phyloP scores from a whole-genome alignment of 2,888 invertebrate species.

The Metallyticus violacea region DNA sequence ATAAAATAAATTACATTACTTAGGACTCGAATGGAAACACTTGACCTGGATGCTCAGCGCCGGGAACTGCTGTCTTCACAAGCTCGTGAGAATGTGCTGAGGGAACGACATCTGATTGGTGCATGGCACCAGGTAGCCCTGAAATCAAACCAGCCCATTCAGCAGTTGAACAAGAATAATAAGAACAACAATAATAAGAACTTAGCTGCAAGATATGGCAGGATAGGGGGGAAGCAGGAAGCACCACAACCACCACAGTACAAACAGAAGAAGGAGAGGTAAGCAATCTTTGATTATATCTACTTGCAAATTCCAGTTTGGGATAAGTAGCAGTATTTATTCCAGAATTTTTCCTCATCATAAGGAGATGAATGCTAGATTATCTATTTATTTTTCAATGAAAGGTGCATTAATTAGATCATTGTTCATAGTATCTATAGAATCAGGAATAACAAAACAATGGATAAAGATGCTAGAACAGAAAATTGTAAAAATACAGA shows the following conservation, averaged over 20 bases:
- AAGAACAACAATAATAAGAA: conserved; percentile 19
- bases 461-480: too few species aligned
- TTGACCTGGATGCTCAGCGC: conserved; percentile 48
- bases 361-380: too few species aligned
- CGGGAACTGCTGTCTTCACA: conserved; percentile 46
- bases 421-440: too few species aligned
- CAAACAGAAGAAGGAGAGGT: background rate
- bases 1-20: background rate
- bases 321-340: too few species aligned
- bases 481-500: too few species aligned
- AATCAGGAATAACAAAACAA: too few species aligned
- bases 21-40: conserved; percentile 36
- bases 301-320: too few species aligned
- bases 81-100: conserved; percentile 28
- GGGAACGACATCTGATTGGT: conserved; percentile 45
- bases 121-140: conserved; percentile 46
- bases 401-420: too few species aligned
- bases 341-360: too few species aligned
- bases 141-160: conserved; percentile 33
- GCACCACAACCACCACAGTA: background rate
- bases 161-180: conserved; percentile 17
- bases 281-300: too few species aligned
- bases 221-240: background rate
- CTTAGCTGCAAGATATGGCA: background rate
- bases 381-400: too few species aligned